Conservation (phyloP, 2,888 invertebrate species). For the Zygogramma bicolorata region DNA sequence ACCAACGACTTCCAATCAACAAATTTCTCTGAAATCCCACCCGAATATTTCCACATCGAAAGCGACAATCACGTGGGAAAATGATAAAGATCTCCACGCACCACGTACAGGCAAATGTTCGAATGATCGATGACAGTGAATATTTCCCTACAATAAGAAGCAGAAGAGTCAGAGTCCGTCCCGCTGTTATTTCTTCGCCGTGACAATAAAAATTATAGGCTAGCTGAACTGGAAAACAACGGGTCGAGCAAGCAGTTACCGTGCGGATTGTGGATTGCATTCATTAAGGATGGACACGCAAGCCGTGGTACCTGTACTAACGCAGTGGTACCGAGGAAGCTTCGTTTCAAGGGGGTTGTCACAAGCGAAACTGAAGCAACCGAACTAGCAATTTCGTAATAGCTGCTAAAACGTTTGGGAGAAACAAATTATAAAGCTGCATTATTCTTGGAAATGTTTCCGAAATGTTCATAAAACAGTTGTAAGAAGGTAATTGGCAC, state of each 20-base stretch:
- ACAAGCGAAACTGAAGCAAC: background rate
- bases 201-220: conserved; percentile 75
- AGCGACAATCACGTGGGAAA: background rate
- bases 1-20: background rate
- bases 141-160: conserved; percentile 61
- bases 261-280: conserved; percentile 71
- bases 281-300: conserved; percentile 72
- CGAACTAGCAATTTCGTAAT: too few species aligned
- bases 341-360: conserved; percentile 6
- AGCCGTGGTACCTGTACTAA: conserved; percentile 40
- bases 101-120: conserved; percentile 16
- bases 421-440: too few species aligned
- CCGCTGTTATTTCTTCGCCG: conserved; percentile 70
- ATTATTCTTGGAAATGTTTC: too few species aligned
- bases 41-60: background rate
- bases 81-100: background rate
- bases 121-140: conserved; percentile 64
- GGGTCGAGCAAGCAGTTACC: conserved; percentile 66
- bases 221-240: conserved; percentile 74
- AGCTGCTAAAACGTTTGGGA: too few species aligned
- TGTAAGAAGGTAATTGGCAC: too few species aligned
- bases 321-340: conserved; percentile 23
- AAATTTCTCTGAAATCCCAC: too few species aligned
- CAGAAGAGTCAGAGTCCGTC: conserved; percentile 65
- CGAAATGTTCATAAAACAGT: too few species aligned